Conservation (phyloP, 2,797 vertebrate genomes). For the Euthynnus affinis region DNA sequence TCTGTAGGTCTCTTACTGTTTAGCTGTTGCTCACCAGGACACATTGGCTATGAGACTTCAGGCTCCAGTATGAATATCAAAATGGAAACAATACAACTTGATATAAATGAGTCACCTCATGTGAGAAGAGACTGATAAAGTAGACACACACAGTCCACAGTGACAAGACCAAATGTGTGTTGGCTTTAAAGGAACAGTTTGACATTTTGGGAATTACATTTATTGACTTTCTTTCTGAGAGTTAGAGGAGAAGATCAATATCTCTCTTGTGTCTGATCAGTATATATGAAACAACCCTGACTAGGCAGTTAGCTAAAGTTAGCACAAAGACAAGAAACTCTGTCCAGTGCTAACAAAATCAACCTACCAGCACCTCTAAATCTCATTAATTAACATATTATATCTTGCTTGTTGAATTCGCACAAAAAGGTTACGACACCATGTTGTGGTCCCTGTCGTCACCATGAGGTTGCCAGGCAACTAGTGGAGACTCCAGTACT, state of each 20-base stretch:
- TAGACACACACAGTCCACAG: background rate
- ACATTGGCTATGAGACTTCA: constrained; percentile 13
- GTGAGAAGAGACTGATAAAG: background rate
- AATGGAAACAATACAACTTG: background rate
- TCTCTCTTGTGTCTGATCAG: background rate
- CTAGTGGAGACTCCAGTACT: too few relatives aligned
- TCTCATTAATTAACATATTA: too few relatives aligned
- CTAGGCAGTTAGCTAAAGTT: too few relatives aligned
- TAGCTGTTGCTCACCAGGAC: constrained; percentile 49
- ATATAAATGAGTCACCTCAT: background rate
- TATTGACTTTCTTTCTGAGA: background rate
- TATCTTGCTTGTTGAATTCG: too few relatives aligned
- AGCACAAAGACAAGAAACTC: too few relatives aligned
- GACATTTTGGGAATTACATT: too few relatives aligned
- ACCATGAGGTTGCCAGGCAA: too few relatives aligned
- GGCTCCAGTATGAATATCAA: constrained; percentile 6
- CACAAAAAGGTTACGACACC: too few relatives aligned
- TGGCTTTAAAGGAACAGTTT: constrained; percentile 1
- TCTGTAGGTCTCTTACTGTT: constrained; percentile 41
- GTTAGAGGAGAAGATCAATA: background rate
- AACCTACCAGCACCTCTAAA: too few relatives aligned
- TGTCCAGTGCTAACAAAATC: too few relatives aligned
- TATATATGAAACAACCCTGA: background rate
- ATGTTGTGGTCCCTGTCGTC: too few relatives aligned
- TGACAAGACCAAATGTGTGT: background rate